These are phyloP conservation scores for Caenorhabditis macrosperma DNA, from an alignment of 2,888 invertebrate species.

Conservation along the genomic window DNA sequence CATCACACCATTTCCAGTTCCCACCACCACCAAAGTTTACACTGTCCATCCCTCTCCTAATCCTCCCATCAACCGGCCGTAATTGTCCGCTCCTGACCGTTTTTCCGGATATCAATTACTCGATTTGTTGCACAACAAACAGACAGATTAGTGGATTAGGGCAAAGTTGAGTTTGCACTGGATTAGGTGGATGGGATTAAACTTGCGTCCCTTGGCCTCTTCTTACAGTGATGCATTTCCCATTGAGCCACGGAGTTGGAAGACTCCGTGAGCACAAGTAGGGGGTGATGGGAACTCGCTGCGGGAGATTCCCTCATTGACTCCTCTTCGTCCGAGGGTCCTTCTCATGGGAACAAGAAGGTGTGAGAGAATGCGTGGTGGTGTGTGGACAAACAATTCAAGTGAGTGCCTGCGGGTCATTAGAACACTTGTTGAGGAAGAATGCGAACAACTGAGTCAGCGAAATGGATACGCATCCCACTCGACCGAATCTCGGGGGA, in stretches of 20 bases:
- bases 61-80: neutral
- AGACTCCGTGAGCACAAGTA: no score
- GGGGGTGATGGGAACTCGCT: neutral
- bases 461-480: conserved; percentile 12
- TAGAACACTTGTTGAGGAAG: conserved; percentile 13
- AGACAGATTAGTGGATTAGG: neutral
- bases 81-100: neutral
- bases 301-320: neutral
- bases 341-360: neutral
- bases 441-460: neutral
- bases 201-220: no score
- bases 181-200: neutral
- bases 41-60: no score
- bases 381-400: conserved; percentile 15
- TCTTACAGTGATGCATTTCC: neutral
- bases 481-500: no score
- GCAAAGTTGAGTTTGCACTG: neutral
- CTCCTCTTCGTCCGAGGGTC: neutral
- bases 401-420: conserved; percentile 26
- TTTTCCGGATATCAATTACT: neutral
- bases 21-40: no score
- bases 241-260: no score
- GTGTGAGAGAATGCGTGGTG: conserved; percentile 19
- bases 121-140: neutral
- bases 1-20: no score